Conservation (phyloP, 1,140 invertebrate genomes). For the Drosophila erecta region DNA sequence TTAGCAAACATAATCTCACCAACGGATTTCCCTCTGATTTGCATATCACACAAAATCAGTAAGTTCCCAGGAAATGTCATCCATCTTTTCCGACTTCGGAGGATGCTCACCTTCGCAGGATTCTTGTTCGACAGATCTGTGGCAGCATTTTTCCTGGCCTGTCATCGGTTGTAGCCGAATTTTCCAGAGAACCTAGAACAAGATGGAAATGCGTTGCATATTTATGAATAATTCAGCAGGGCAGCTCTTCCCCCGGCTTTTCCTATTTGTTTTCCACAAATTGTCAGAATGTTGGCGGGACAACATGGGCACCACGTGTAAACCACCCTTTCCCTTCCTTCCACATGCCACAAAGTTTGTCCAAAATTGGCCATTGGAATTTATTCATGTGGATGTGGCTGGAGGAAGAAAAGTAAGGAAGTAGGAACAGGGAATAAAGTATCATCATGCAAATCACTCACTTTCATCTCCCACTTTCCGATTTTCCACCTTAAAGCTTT, state of each 20-base stretch:
- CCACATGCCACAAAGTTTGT: slow-evolving; percentile 33
- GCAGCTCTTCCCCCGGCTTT: slow-evolving; percentile 9
- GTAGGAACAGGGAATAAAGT: background rate
- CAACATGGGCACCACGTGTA: slow-evolving; percentile 46
- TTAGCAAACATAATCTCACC: slow-evolving; percentile 8
- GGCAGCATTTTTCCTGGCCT: slow-evolving; percentile 24
- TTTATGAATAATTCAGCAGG: slow-evolving; percentile 61
- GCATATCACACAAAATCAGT: slow-evolving; percentile 14
- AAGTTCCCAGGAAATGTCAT: slow-evolving; percentile 11
- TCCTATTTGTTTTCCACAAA: slow-evolving; percentile 45
- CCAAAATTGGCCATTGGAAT: slow-evolving; percentile 50
- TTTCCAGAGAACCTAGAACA: slow-evolving; percentile 21
- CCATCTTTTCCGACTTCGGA: background rate
- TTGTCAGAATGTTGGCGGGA: slow-evolving; percentile 50
- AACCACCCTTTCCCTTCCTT: slow-evolving; percentile 12
- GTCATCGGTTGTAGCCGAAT: slow-evolving; percentile 24
- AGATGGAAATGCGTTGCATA: slow-evolving; percentile 50
- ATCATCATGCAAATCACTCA: slow-evolving; percentile 48
- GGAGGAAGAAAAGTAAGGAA: background rate
- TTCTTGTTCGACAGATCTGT: slow-evolving; percentile 11
- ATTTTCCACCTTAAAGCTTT: slow-evolving; percentile 35
- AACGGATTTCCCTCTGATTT: slow-evolving; percentile 37
- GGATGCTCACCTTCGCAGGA: slow-evolving; percentile 11
- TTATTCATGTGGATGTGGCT: slow-evolving; percentile 39
- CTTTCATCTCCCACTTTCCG: slow-evolving; percentile 3